A percentile compares a stretch with the other conserved stretches of the same genome.
Evolutionary conservation across 2,888 invertebrate genomes (phyloP).

Genomic region (Idaea straminata): DNA sequence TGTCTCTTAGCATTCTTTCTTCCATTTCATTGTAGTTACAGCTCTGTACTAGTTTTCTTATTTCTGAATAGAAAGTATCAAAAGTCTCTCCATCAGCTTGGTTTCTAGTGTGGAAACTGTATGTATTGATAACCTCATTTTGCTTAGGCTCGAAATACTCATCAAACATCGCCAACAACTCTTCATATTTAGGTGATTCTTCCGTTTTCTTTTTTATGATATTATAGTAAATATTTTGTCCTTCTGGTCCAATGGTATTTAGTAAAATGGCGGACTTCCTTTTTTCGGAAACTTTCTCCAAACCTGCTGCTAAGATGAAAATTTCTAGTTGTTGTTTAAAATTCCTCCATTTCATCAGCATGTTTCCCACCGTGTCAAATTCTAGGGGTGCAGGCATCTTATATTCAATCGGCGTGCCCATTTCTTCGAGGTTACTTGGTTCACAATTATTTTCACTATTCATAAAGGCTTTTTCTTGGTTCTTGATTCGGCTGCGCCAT

Average conservation of each 20-base stretch:
- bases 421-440: not conserved
- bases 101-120: slow-evolving; percentile 10
- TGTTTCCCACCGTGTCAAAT: not conserved
- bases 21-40: slow-evolving; percentile 24
- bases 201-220: not conserved
- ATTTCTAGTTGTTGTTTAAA: not conserved
- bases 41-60: slow-evolving; percentile 22
- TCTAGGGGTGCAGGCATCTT: not conserved
- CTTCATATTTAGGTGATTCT: not conserved
- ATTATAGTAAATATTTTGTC: slow-evolving; percentile 5
- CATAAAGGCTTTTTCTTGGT: not conserved
- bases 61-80: slow-evolving; percentile 27
- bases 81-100: slow-evolving; percentile 27
- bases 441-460: not conserved
- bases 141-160: slow-evolving; percentile 4
- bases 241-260: slow-evolving; percentile 1
- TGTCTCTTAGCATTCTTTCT: slow-evolving; percentile 21
- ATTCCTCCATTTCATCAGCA: slow-evolving; percentile 1
- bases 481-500: not conserved
- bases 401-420: not conserved
- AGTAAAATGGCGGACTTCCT: slow-evolving; percentile 4
- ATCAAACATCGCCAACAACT: not conserved
- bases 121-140: slow-evolving; percentile 4
- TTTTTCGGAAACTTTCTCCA: slow-evolving; percentile 3
- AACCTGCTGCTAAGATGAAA: slow-evolving; percentile 3